Evolutionary conservation across 2,888 invertebrate species (phyloP).

Genomic region (Meiosimyza decipiens): DNA sequence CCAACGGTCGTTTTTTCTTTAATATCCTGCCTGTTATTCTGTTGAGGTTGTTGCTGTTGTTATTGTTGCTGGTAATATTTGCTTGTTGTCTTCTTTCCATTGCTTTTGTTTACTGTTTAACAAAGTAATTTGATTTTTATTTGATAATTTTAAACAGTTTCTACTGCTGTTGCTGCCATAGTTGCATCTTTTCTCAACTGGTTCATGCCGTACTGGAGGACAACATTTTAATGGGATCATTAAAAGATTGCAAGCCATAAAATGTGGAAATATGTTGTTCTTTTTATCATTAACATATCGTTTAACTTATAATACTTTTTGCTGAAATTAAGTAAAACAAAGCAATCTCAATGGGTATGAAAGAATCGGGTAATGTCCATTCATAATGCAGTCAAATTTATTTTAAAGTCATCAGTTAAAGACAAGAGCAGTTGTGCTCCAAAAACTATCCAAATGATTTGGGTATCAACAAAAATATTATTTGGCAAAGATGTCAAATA

Average conservation of each 20-base stretch:
- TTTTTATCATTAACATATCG: background rate
- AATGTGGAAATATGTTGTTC: background rate
- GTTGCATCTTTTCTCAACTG: background rate
- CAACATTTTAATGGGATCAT: constrained; percentile 22
- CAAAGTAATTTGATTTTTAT: constrained; percentile 26
- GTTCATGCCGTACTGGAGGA: background rate
- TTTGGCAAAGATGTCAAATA: no score
- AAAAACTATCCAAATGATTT: no score
- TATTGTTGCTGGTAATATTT: constrained; percentile 19
- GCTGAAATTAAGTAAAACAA: no score
- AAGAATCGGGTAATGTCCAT: no score
- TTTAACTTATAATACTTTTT: no score
- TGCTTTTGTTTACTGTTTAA: background rate
- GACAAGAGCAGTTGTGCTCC: no score
- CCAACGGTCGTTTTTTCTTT: no score
- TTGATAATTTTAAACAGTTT: constrained; percentile 16
- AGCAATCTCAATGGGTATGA: background rate
- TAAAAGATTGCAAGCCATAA: constrained; percentile 22
- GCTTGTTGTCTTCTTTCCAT: background rate
- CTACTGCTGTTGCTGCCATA: background rate
- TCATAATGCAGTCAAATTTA: no score
- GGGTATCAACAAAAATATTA: no score
- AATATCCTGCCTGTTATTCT: no score
- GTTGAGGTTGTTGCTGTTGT: background rate
- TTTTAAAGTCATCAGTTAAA: no score